Base-by-base conservation (phyloP, 1,140 invertebrate genomes). In the Octopus bimaculoides region DNA sequence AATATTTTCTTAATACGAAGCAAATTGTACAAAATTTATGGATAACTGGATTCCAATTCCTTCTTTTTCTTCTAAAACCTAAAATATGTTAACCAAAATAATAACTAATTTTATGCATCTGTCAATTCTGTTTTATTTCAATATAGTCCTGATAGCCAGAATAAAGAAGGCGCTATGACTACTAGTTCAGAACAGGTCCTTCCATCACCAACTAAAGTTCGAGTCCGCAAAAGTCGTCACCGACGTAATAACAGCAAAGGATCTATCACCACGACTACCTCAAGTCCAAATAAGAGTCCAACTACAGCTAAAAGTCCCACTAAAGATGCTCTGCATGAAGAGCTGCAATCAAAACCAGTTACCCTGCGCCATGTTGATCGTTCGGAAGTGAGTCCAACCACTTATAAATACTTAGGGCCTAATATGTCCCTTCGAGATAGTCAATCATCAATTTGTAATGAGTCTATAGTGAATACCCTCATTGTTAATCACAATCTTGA, bases 181-280 rank as follows among this genome's bases (percentile, higher is more conserved):
- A 86, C 85, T n/a, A 88, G 87, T 75, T 87, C 87, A 5, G 86
- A 87, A 77, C 83, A 84, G 14, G 84, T 86, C 66, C 84, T 86
- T 77, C 89, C 89, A 52, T 89, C 89, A 55, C 86, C 88, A 14
- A 86, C 86, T 61, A 88, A 88, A 83, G 84, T 88, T 75, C 77
- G 88, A 17, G 83, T 85, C 55, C 81, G 87, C 5, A 88, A 87
- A 76, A 86, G 80, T 53, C 82, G 87, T n/a, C 88, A 88, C 82
- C 84, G 89, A 26, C 84, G 87, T 75, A 87, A 82, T 79, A 89
- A 88, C 81, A 90, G 88, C 83, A 86, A 86, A 75, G 85, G 87
- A n/a, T 86, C 85, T 10, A 81, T 84, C 17, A 85, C 84, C 77
- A 85, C 84, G 77, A 82, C 84, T 54, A 79, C 56, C 80, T 84